Base-by-base conservation (phyloP, 2,113 vertebrate species). In the Speoplatyrhinus poulsoni region DNA sequence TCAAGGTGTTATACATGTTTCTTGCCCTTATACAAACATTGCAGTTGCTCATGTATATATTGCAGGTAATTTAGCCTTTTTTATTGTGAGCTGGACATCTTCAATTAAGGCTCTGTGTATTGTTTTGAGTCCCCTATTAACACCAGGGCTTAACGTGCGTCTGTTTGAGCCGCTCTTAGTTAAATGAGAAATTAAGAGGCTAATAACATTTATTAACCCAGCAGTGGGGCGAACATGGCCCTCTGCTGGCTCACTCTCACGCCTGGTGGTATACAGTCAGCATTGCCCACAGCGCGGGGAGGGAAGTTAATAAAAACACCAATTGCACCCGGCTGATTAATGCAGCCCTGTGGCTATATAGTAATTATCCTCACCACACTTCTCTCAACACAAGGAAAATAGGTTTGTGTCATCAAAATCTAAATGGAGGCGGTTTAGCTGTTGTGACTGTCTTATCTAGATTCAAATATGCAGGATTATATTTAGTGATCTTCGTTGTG, bases 161-260 rank as follows among this genome's bases (percentile, higher is more conserved):
- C 83, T 77, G 72, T 79, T 82, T 84, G 69, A 86, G 66, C 74
- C 13, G 78, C 80, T 82, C 80, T 62, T 75, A 12, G 77, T 77
- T 82, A 85, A 89, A 88, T 82, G 80, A 80, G 84, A 83, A 90
- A 88, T 88, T 77, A 87, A 87, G 81, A 87, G 76, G 85, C 83
- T 90, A 89, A 90, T 89, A 74, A 83, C 82, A 75, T 89, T 89
- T 89, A 89, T 91, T 89, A 91, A 89, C 86, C 79, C 87, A 85
- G 87, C 81, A 73, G 83, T 69, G 36, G 62, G 67, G 78, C 57
- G 10, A 66, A 69, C 15, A 3, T n/a, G 4, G 15, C 75, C 80
- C 73, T 76, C 78, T 66, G 65, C 61, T 67, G 67, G 69, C 62
- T 58, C 75, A 11, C 36, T 77, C 65, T 61, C 58, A 9, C 55